Evolutionary conservation across 2,113 vertebrate species (phyloP), one percentile per base, ranked within the genome.

Genomic region (Motacilla tschutschensis): DNA sequence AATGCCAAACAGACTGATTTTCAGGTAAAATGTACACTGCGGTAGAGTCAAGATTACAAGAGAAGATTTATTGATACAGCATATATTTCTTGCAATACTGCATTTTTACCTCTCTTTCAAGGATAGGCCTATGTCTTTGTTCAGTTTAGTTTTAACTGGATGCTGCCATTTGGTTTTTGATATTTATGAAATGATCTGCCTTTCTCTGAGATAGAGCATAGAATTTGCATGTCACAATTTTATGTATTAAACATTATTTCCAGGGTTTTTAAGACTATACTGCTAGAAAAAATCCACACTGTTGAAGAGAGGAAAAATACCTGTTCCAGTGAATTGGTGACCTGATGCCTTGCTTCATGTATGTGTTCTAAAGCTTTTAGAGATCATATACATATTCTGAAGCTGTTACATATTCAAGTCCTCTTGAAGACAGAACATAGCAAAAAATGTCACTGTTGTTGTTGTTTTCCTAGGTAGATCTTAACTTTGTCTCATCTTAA

Each of bases 1-100:
- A 97, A 91, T 96, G 96, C 79, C 97, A 96, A 82, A 44, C 55
- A 93, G 96, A 97, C 91, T 96, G 95, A 97, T 97, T 96, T 95
- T 95, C 94, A 95, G 83, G 90, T 90, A 96, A 96, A 95, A 60
- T 93, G 79, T 88, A 84, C 20, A 47, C 20, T 88, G 91, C 93
- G 93, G 79, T 96, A 93, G 96, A 96, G 93, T 95, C 90, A 94
- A 94, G 90, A 95, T 92, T 96, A 95, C 60, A 87, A 90, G 71
- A 91, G 40, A 79, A 95, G 78, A 93, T 83, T 40, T 88, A 95
- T 95, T 93, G 95, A 95, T 96, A 81, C 9, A 44, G 67, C 82
- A 40, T 87, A 84, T 93, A 90, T 88, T 76, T 94, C 76, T 83
- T 83, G 73, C 57, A 90, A 43, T 72, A 62, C 64, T 84, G 82